Conservation (phyloP, 2,888 invertebrate species). For the Eilema depressum region DNA sequence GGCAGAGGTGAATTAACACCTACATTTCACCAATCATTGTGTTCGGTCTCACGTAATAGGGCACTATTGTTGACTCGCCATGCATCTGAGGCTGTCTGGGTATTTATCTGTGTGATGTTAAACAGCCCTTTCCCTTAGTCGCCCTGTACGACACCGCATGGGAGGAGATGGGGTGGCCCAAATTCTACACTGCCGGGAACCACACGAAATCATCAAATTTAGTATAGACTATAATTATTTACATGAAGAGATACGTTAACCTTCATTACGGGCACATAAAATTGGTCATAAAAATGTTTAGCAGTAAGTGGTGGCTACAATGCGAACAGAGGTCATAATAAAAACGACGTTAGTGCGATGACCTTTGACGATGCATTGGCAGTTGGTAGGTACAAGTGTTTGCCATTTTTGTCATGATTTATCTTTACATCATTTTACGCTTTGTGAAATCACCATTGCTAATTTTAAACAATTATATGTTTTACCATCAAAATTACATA, state of each 20-base stretch:
- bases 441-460: slow-evolving; percentile 28
- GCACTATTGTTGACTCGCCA: too few species aligned
- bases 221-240: neutral
- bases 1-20: too few species aligned
- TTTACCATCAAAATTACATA: slow-evolving; percentile 6
- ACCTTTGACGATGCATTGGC: slow-evolving; percentile 49
- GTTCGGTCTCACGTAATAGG: too few species aligned
- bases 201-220: too few species aligned
- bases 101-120: too few species aligned
- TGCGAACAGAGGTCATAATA: slow-evolving; percentile 13
- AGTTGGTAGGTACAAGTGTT: slow-evolving; percentile 32
- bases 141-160: too few species aligned
- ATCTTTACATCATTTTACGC: slow-evolving; percentile 45
- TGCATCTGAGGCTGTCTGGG: too few species aligned
- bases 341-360: slow-evolving; percentile 45
- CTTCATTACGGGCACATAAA: neutral
- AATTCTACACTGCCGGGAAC: too few species aligned
- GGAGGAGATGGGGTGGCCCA: too few species aligned
- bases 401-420: slow-evolving; percentile 46
- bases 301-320: slow-evolving; percentile 3
- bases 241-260: neutral
- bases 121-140: too few species aligned
- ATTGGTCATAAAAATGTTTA: neutral
- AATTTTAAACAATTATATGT: slow-evolving; percentile 34
- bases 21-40: too few species aligned